Percentiles rank a stretch among this genome's conserved stretches.
These are phyloP conservation scores for Gambelia wislizenii DNA, from an alignment of 2,797 vertebrate species.

Conservation along the genomic window DNA sequence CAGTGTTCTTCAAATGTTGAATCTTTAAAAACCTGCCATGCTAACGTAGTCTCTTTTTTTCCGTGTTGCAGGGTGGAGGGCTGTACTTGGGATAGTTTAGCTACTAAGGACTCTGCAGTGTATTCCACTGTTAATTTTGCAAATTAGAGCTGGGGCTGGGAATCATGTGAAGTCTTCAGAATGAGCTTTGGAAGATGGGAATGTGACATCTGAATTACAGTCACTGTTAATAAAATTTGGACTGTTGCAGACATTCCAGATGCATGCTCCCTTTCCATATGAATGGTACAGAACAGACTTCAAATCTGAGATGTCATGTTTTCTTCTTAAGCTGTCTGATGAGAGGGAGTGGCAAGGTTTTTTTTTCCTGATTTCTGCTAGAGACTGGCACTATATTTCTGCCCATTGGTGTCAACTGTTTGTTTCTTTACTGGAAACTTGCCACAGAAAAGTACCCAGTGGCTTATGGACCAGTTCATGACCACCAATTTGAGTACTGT, in stretches of 20 bases:
- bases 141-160: not conserved
- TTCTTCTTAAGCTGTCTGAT: no score
- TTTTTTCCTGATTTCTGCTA: no score
- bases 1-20: not conserved
- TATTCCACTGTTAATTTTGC: not conserved
- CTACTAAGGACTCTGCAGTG: not conserved
- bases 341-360: no score
- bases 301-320: not conserved
- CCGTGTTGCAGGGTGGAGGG: not conserved
- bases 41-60: no score
- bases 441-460: not conserved
- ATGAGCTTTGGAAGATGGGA: not conserved
- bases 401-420: no score
- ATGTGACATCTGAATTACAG: not conserved
- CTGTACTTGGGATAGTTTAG: not conserved
- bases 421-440: not conserved
- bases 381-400: no score
- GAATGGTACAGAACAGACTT: not conserved
- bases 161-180: not conserved
- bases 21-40: not conserved
- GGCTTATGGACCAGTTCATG: no score
- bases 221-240: not conserved
- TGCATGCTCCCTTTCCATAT: not conserved
- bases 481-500: no score
- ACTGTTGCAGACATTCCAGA: no score